Base-by-base conservation (phyloP, 2,888 invertebrate genomes). In the Ochlodes sylvanus region DNA sequence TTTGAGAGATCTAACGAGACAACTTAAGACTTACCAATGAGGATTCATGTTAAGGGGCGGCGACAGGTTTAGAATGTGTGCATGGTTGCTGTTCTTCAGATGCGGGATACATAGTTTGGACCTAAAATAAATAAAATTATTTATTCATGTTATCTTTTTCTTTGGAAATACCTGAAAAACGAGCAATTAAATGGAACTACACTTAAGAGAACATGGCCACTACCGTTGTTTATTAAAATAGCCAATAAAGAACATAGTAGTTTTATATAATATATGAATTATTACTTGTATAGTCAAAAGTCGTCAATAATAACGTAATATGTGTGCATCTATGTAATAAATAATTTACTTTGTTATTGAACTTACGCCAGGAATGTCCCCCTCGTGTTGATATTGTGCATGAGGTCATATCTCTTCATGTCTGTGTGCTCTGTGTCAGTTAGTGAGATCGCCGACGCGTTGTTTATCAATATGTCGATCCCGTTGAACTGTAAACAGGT, bases 381-480 rank as follows among this genome's bases (percentile, higher is more conserved):
- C 76, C 99, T 95, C 0, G 98, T 96, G 89, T 99, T 99, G 76
- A 99, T 96, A 69, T 95, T 95, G 83, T 99, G 97, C 99, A 99
- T 99, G 52, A 99, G 95, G 89, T 99, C 99, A 83, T 98, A 99
- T 87, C 96, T 95, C 92, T 99, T 99, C 98, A 99, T 99, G 47
- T 98, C 96, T 0, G 98, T 98, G 7, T 95, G 92, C 2, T 94
- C 90, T 0, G 99, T 99, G 60, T 95, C 95, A 0, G 98, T 96
- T 63, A 98, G 90, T 0, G 96, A 96, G 78, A 99, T 99, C 12
- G 99, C 99, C 72, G 98, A 98, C 0, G 99, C 99, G 94, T 99
- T 99, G 92, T 99, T 99, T 17, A 99, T 94, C 19, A 98, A 88
- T 74, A 99, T 97, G 84, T 99, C 99, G 77, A 99, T 98, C 12